A percentile compares a stretch with the other conserved stretches of the same genome.
Conservation (phyloP, 1,140 invertebrate species). For the Phortica variegata region DNA sequence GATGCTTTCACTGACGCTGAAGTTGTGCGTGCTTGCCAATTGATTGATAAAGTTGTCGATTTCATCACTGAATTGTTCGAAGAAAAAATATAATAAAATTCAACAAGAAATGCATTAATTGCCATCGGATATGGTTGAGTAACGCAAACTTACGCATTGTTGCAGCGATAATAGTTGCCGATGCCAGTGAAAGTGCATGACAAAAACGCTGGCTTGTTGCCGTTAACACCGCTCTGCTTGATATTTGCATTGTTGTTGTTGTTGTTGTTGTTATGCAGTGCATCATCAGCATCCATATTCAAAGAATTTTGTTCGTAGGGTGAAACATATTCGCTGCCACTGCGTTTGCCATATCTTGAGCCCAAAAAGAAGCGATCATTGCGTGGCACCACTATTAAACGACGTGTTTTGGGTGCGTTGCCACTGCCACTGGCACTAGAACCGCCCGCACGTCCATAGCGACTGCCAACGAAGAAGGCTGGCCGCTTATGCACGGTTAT, state of each 20-base stretch:
- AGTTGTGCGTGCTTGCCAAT: not conserved
- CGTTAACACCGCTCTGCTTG: not conserved
- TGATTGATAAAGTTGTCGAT: constrained; percentile 17
- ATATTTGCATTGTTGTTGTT: not conserved
- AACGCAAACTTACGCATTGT: constrained; percentile 28
- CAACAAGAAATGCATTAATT: not conserved
- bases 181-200: constrained; percentile 43
- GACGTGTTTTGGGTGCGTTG: constrained; percentile 21
- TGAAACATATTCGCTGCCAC: constrained; percentile 23
- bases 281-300: not conserved
- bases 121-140: not conserved
- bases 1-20: too few species aligned
- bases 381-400: constrained; percentile 44
- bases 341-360: constrained; percentile 52
- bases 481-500: constrained; percentile 34
- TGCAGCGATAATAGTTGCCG: constrained; percentile 39
- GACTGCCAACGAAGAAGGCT: constrained; percentile 52
- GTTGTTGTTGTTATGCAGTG: constrained; percentile 5
- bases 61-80: constrained; percentile 11
- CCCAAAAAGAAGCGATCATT: constrained; percentile 55
- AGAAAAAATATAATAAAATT: too few species aligned
- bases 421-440: constrained; percentile 9
- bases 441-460: constrained; percentile 47
- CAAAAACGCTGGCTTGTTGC: constrained; percentile 18
- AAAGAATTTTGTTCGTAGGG: constrained; percentile 28